A percentile compares a stretch with the other conserved stretches of the same genome.
Evolutionary conservation across 2,797 vertebrate genomes (phyloP).

Genomic region (Bradypus variegatus): DNA sequence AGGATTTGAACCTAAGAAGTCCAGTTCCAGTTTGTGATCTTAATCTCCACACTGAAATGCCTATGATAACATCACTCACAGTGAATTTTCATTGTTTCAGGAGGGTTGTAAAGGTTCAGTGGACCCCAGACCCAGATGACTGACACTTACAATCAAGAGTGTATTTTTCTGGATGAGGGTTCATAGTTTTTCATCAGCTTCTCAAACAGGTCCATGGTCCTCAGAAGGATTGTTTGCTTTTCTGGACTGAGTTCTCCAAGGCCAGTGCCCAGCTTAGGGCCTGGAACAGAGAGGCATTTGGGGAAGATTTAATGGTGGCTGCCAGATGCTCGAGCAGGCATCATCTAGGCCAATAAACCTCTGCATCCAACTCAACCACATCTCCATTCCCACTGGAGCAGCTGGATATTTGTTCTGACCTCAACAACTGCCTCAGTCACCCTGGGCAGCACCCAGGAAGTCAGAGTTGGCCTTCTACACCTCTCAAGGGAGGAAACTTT

Average conservation of each 20-base stretch:
- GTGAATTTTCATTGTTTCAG: not conserved
- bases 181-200: not conserved
- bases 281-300: not conserved
- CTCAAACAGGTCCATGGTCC: not conserved
- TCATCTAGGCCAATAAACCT: not conserved
- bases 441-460: not conserved
- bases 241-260: not conserved
- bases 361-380: not conserved
- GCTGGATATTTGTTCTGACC: not conserved
- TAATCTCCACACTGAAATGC: not conserved
- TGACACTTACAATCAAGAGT: not conserved
- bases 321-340: not conserved
- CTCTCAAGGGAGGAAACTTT: not conserved
- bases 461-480: not conserved
- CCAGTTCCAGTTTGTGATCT: not conserved
- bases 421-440: not conserved
- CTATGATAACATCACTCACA: not conserved
- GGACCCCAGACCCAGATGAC: accelerated
- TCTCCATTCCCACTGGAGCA: not conserved
- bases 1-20: not conserved
- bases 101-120: not conserved
- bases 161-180: not conserved
- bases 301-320: not conserved
- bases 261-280: not conserved
- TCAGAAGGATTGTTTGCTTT: not conserved